Evolutionary conservation across 2,797 vertebrate species (phyloP), one percentile per base, ranked within the genome.

Genomic region (Fratercula arctica): DNA sequence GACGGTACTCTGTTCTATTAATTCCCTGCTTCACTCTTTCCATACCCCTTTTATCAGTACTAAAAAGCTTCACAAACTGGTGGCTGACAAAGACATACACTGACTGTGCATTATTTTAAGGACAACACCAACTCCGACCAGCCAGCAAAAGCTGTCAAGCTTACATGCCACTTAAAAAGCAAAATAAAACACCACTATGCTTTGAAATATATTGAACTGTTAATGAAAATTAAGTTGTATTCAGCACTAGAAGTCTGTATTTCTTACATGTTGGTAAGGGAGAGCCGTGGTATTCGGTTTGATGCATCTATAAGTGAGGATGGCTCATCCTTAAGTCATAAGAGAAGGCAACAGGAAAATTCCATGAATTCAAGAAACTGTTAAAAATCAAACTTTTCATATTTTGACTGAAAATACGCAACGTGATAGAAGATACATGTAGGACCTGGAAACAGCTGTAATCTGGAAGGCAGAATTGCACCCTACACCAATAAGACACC

Each of bases 21-120:
- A 96, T 85, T 95, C 93, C 69, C 63, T 74, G 53, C 82, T 84
- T 85, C 64, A 69, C 45, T 94, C 90, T 68, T 93, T 74, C 88
- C 70, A 63, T 21, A 56, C 31, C n/a, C 66, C 66, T 95, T 89
- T 91, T 64, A 85, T 91, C 85, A 74, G 51, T 25, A 51, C 33
- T 77, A 78, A 69, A 96, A 95, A 81, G 45, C 64, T 81, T 96
- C 89, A 88, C 50, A 89, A 90, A 67, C 72, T 76, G 33, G 28
- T 69, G 76, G 50, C 83, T 91, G 72, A 91, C 87, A 95, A 53
- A 96, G 82, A 91, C 23, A 39, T 63, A 68, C 59, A 89, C 54
- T 92, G 86, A 96, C 79, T 93, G 37, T 70, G 90, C 91, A 73
- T 77, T 96, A 90, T 90, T 92, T 90, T 90, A 93, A 93, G 86